phyloP scores from a whole-genome alignment of 92 coral and sea anemone genomes.

The Parazoanthus swiftii region DNA sequence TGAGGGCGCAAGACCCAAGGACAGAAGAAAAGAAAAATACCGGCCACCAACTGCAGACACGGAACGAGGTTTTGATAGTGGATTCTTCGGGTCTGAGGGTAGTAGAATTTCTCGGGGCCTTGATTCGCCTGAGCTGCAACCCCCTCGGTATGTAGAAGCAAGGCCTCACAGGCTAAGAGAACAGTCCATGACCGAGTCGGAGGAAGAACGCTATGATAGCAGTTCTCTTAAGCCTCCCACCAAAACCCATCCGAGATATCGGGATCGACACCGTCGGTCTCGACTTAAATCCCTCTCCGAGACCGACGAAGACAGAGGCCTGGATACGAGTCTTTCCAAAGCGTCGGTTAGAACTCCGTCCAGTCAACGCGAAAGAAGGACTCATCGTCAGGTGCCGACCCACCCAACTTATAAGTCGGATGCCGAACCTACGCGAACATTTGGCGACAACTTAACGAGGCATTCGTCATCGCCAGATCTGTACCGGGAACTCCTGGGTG shows the following conservation, averaged over 20 bases:
- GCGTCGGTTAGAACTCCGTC: constrained; percentile 63
- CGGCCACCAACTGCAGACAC: constrained; percentile 80
- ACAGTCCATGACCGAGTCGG: constrained; percentile 76
- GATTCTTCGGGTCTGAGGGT: constrained; percentile 97
- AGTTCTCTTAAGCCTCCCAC: constrained; percentile 55
- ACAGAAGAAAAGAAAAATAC: constrained; percentile 51
- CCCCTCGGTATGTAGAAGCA: constrained; percentile 42
- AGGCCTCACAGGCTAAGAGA: constrained; percentile 57
- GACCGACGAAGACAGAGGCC: constrained; percentile 77
- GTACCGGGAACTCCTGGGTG: constrained; percentile 52
- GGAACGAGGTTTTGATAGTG: constrained; percentile 94
- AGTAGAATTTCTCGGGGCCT: constrained; percentile 87
- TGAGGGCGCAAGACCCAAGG: constrained; percentile 73
- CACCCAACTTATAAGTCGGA: constrained; percentile 74
- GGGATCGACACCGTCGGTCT: constrained; percentile 70
- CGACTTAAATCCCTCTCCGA: constrained; percentile 83
- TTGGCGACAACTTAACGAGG: constrained; percentile 65
- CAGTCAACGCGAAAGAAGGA: constrained; percentile 77
- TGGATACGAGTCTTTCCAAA: constrained; percentile 69
- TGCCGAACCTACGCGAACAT: constrained; percentile 63
- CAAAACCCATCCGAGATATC: constrained; percentile 54
- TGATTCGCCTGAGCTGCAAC: constrained; percentile 76
- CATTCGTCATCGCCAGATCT: constrained; percentile 80
- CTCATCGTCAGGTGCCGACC: constrained; percentile 76
- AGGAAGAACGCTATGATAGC: constrained; percentile 55